Base-by-base conservation (phyloP, 2,888 invertebrate genomes). In the Flexamia atlantica region DNA sequence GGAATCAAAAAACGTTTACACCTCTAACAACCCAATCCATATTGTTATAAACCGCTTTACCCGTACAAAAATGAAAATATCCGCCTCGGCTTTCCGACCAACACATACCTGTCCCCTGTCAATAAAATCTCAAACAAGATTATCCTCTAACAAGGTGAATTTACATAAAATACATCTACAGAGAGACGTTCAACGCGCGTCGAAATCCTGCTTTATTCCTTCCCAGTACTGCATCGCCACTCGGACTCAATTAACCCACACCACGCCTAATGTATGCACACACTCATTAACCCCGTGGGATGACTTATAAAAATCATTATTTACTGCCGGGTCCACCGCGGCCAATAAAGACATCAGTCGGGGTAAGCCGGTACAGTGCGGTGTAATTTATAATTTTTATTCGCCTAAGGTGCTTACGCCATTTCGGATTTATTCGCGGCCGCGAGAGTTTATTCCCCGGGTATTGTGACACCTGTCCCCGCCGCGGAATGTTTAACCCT, bases 261-360 rank as follows among this genome's bases (percentile, higher is more conserved):
- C 40, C 70, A 3, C 40, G n/a, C 20, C 36, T 70, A 70, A 70
- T 70, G 70, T 70, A 70, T 70, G 70, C 70, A 36, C 70, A 23
- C 20, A 40, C 70, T 70, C 70, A 70, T 70, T 70, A 70, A 40
- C 40, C 10, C 20, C 40, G n/a, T 23, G n/a, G 7, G 70, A 70
- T 70, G 70, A 70, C 70, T 70, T 70, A 70, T 70, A 70, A 70
- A 70, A 70, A 70, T 70, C 70, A 70, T 70, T 70, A 70, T 70
- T 70, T 70, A 70, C 40, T 70, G 70, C 70, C 3, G 20, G 40
- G 5, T 32, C 40, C 20, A 36, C n/a, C 70, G 23, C 20, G 70
- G 20, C 40, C 70, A 20, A 70, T 70, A 70, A 70, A 70, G 70
- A 70, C 40, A 70, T 70, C 70, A 70, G 64, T 64, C 70, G 70